These are phyloP conservation scores for Cabera pusaria DNA, from an alignment of 2,888 invertebrate genomes.

Conservation along the genomic window DNA sequence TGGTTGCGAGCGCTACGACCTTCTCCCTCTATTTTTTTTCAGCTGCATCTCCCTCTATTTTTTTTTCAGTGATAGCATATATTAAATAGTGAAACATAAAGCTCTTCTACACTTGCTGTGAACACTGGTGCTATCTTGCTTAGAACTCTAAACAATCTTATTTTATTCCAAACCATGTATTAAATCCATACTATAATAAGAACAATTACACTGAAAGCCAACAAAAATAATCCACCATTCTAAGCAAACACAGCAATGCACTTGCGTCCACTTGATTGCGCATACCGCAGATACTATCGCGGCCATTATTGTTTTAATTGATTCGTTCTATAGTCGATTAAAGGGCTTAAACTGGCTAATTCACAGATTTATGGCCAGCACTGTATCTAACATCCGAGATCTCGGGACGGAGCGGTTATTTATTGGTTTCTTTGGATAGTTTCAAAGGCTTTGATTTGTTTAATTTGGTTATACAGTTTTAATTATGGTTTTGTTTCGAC, in stretches of 20 bases:
- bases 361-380: conserved; percentile 39
- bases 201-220: conserved; percentile 5
- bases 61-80: no score
- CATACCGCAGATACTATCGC: conserved; percentile 39
- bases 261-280: conserved; percentile 40
- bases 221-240: conserved; percentile 12
- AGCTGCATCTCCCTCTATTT: no score
- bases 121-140: no score
- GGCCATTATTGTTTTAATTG: conserved; percentile 69
- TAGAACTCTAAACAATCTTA: no score
- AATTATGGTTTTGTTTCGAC: no score
- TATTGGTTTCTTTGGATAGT: conserved; percentile 15
- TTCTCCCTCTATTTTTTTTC: no score
- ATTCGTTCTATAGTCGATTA: conserved; percentile 55
- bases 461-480: no score
- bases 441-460: conserved; percentile 7
- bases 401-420: conserved; percentile 28
- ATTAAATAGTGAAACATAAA: no score
- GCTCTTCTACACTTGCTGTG: no score
- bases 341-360: conserved; percentile 30
- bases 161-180: no score
- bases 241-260: conserved; percentile 19
- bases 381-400: conserved; percentile 27
- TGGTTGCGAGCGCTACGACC: no score
- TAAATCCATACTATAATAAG: no score